Base-by-base conservation (phyloP, 2,113 vertebrate species). In the Embiotoca jacksoni region DNA sequence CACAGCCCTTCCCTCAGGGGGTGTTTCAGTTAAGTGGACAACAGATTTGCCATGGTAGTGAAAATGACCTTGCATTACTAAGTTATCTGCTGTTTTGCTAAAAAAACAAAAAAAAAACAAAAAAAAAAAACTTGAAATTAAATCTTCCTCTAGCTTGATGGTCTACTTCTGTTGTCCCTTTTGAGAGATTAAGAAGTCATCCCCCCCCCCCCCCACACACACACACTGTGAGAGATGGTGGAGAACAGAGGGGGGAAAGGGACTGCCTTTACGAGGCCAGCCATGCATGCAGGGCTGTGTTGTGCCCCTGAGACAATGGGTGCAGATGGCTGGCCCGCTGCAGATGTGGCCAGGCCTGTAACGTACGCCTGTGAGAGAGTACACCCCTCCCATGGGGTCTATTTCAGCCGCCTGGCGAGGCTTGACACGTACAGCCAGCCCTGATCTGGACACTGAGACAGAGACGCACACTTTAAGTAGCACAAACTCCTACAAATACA, bases 281-380 rank as follows among this genome's bases (percentile, higher is more conserved):
- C 88, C 92, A 89, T 91, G 91, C 90, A 70, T 93, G 88, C 70
- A 66, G 73, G 87, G 71, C 82, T 73, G 89, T 86, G 89, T 80
- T 87, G 84, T 86, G 88, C 85, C 88, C 90, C 80, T 10, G 64
- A 92, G 89, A 94, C 93, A 94, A 94, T 92, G 82, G 91, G 89
- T 93, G 92, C 93, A 95, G 94, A 95, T 94, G 94, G 93, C 86
- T 60, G 86, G 88, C 88, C 87, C 41, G 60, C 89, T 92, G 92
- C 92, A 94, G 92, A 94, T 93, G 92, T 91, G 90, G 85, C 77
- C 77, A 66, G 84, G 83, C 88, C 85, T 91, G 93, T 92, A 92
- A 93, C 90, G 86, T 89, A 92, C 91, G 89, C 89, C 84, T 89
- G 84, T 72, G 81, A 81, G 85, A 87, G 90, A 84, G 88, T 61